phyloP scores from a whole-genome alignment of 2,888 invertebrate species.

The Scaptomyza reducta region DNA sequence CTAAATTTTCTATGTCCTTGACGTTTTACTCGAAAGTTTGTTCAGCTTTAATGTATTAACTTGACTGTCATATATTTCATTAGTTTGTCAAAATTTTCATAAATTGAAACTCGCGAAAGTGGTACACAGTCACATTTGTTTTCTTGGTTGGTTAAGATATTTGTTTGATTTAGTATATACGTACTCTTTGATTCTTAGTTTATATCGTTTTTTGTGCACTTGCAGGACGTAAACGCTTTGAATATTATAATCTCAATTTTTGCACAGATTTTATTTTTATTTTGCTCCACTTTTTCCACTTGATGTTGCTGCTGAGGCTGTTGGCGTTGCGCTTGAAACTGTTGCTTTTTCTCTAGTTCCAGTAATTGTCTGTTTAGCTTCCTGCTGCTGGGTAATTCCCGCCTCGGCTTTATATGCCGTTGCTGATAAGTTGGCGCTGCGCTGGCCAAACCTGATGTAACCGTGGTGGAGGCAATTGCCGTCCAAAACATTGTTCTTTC shows the following conservation, averaged over 20 bases:
- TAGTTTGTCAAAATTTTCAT: background rate
- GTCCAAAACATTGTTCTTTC: constrained; percentile 52
- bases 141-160: background rate
- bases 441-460: constrained; percentile 47
- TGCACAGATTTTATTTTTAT: constrained; percentile 41
- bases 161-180: background rate
- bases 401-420: constrained; percentile 46
- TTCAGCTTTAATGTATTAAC: background rate
- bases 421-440: constrained; percentile 54
- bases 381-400: constrained; percentile 45
- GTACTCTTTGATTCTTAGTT: background rate
- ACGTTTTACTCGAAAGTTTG: background rate
- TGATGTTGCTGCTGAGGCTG: background rate
- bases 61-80: background rate
- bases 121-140: background rate
- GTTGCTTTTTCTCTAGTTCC: constrained; percentile 10
- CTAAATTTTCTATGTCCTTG: background rate
- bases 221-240: constrained; percentile 51
- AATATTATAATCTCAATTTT: constrained; percentile 53
- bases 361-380: constrained; percentile 29
- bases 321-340: constrained; percentile 6
- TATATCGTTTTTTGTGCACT: constrained; percentile 35
- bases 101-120: background rate
- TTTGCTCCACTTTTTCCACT: background rate
- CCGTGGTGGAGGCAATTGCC: constrained; percentile 55